Evolutionary conservation across 1,140 invertebrate genomes (phyloP), one percentile per base, ranked within the genome.

Genomic region (Zaprionus tsacasi): DNA sequence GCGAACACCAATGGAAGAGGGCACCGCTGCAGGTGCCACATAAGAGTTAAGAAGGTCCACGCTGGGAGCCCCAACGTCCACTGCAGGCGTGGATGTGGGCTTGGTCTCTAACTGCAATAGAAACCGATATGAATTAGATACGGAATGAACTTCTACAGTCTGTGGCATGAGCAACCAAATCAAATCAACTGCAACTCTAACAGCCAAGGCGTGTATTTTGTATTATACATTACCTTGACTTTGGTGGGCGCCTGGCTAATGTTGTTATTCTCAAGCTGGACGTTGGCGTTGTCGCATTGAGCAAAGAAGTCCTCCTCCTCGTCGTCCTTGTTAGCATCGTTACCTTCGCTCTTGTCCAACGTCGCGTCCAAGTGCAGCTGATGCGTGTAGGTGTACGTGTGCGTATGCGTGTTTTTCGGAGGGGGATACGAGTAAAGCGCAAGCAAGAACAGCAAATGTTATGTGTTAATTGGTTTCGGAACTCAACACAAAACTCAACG

Each of bases 221-320:
- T 55, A 52, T 55, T 52, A 27, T 21, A 25, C 45, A 25, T 74
- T 68, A 79, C 77, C 77, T 79, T 79, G 1, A 48, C 15, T n/a
- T 52, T 50, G 38, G 27, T 45, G 56, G 54, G 17, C 6, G 35
- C 56, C 57, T 74, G 35, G 15, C 77, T 87, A 6, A 82, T 57
- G 50, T 90, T 90, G 54, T 91, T 91, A 55, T 91, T 91, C 50
- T 87, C 59, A 38, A 80, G 67, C 56, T 81, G 76, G 5, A 76
- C 76, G 13, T 93, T 92, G 70, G 65, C 63, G 7, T 93, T 93
- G 80, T 95, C 94, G 78, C 95, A 95, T 81, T 96, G 96, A 71
- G 95, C 95, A 92, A 98, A 98, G 92, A 98, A 98, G 92, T 98
- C 97, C 8, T 95, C 93, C 88, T 97, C 96, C 80, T 95, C 80